Evolutionary conservation across 1,140 invertebrate species (phyloP).

Genomic region (Armadillidium nasatum): DNA sequence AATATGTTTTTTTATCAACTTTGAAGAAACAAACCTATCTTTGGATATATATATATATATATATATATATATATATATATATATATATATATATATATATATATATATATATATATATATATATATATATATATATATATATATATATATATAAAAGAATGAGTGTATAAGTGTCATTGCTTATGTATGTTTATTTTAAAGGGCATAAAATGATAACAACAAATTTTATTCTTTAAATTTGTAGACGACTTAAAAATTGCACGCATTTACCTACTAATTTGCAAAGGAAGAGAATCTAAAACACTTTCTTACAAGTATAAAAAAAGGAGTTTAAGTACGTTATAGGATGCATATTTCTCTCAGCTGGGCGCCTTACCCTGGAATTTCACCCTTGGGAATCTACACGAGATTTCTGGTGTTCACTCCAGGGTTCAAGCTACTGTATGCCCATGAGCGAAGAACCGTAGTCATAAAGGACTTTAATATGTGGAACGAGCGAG

Average conservation of each 20-base stretch:
- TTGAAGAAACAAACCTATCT: too few relatives aligned
- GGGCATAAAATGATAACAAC: neutral
- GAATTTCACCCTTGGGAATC: constrained; percentile 11
- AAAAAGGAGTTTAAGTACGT: neutral
- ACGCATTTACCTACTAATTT: neutral
- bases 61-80: too few relatives aligned
- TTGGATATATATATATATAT: too few relatives aligned
- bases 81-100: too few relatives aligned
- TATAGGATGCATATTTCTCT: constrained; percentile 8
- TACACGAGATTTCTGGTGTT: neutral
- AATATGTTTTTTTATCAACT: too few relatives aligned
- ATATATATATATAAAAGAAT: too few relatives aligned
- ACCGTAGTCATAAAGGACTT: neutral
- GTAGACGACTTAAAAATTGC: neutral
- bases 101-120: too few relatives aligned
- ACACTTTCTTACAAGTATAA: neutral
- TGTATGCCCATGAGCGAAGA: constrained; percentile 21
- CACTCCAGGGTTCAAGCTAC: constrained; percentile 25
- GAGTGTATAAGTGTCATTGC: too few relatives aligned
- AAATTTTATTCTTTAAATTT: neutral
- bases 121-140: too few relatives aligned
- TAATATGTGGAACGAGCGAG: neutral
- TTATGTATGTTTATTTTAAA: too few relatives aligned
- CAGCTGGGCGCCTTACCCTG: neutral
- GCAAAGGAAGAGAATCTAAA: neutral